Conservation (phyloP, 2,797 vertebrate genomes). For the Okamejei kenojei region DNA sequence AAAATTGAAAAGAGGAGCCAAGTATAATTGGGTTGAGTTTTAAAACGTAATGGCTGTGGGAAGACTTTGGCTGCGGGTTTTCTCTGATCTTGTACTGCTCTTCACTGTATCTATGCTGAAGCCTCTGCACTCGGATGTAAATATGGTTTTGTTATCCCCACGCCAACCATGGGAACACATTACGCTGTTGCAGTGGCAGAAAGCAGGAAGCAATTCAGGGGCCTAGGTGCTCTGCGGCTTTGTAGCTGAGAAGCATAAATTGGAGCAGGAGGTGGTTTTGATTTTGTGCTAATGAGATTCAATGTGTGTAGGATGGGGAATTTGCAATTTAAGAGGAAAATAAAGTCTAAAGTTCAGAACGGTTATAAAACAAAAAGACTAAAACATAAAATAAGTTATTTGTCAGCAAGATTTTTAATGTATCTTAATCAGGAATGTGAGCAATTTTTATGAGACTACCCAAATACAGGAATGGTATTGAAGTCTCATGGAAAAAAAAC, state of each 20-base stretch:
- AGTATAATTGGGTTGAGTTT: neutral
- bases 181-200: neutral
- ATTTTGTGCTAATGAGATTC: neutral
- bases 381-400: neutral
- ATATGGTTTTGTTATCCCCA: too few relatives aligned
- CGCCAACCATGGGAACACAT: neutral
- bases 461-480: neutral
- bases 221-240: neutral
- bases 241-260: neutral
- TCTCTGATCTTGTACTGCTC: neutral
- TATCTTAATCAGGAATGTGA: neutral
- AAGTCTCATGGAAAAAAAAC: neutral
- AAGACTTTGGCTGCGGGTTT: neutral
- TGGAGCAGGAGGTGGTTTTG: neutral
- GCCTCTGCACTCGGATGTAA: neutral
- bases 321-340: neutral
- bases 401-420: neutral
- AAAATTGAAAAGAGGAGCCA: constrained; percentile 1
- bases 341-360: neutral
- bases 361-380: neutral
- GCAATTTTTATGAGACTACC: neutral
- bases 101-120: neutral
- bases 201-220: neutral
- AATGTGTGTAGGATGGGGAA: neutral
- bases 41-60: neutral